Evolutionary conservation across 1,140 invertebrate species (phyloP), one percentile per base, ranked within the genome.

Genomic region (Cepaea nemoralis): DNA sequence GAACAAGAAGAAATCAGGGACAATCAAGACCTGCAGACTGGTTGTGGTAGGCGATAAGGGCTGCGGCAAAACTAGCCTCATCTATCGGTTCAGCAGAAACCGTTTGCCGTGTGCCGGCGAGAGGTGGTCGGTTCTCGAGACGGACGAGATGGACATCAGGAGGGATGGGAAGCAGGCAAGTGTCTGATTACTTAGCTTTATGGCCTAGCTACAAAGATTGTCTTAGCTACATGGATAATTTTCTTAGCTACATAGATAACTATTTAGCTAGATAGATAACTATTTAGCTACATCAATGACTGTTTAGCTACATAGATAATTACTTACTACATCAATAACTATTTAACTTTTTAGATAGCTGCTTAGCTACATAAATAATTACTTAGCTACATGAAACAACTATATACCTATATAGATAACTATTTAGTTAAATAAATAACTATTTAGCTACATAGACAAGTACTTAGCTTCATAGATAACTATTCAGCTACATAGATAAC

Each of bases 81-180:
- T 70, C 31, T 70, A 16, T 33, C 67, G 67, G 67, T 70, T 70
- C 67, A 70, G 67, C 31, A 70, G 67, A 33, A 33, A n/a, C 12
- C 12, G 67, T 6, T 33, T 70, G 67, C 67, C 67, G 31, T 10
- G 2, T 40, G 16, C n/a, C 14, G 67, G n/a, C 5, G 67, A 70
- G n/a, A 33, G 8, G 67, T 33, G 6, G 35, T 40, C 39, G 8
- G 2, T 33, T 6, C 19, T 70, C 6, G 67, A 16, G 12, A 40
- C 39, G 19, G 67, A 70, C 31, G 31, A 37, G 14, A 12, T 70
- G 67, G 67, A 12, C 5, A 24, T 70, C 6, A 33, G 14, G 33
- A 70, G 67, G 35, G n/a, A 70, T 33, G 31, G 67, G 3, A 70
- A 70, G 35, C 8, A 8, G 67, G 67, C 35, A n/a, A 8, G 31